phyloP scores from a whole-genome alignment of 1,140 invertebrate species.

The Atta colombica region DNA sequence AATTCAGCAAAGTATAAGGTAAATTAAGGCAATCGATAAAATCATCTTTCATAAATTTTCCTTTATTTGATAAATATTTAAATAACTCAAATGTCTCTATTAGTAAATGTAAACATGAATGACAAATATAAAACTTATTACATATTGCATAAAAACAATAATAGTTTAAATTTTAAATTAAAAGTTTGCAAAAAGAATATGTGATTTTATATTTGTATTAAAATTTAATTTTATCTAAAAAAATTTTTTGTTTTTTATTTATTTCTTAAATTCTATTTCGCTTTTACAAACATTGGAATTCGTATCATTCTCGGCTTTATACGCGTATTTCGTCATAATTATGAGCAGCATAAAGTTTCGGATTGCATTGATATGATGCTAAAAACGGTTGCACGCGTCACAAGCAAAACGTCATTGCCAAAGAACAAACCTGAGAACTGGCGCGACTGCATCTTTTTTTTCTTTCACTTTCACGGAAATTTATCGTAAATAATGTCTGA shows the following conservation, averaged over 20 bases:
- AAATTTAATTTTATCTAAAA: not conserved
- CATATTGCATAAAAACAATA: not conserved
- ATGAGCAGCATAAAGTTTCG: slow-evolving; percentile 25
- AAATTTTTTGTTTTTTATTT: not conserved
- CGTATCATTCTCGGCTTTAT: not conserved
- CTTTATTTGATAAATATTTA: slow-evolving; percentile 1
- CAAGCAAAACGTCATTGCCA: slow-evolving; percentile 37
- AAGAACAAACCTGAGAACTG: not conserved
- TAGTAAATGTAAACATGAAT: not conserved
- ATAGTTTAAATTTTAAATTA: not conserved
- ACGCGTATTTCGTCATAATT: slow-evolving; percentile 35
- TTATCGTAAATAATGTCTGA: slow-evolving; percentile 73
- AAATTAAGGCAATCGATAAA: not conserved
- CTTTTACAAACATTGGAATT: not conserved
- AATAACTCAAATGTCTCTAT: not conserved
- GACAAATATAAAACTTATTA: not conserved
- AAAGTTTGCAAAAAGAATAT: not conserved
- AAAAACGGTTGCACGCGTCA: slow-evolving; percentile 27
- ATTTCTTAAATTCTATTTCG: not conserved
- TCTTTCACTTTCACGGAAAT: slow-evolving; percentile 12
- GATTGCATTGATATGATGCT: slow-evolving; percentile 15
- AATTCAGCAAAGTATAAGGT: not conserved
- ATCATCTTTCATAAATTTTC: not conserved
- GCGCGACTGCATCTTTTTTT: not conserved
- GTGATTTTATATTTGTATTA: not conserved